These are phyloP conservation scores for Cynaeus angustus DNA, from an alignment of 2,888 invertebrate species.

Conservation along the genomic window DNA sequence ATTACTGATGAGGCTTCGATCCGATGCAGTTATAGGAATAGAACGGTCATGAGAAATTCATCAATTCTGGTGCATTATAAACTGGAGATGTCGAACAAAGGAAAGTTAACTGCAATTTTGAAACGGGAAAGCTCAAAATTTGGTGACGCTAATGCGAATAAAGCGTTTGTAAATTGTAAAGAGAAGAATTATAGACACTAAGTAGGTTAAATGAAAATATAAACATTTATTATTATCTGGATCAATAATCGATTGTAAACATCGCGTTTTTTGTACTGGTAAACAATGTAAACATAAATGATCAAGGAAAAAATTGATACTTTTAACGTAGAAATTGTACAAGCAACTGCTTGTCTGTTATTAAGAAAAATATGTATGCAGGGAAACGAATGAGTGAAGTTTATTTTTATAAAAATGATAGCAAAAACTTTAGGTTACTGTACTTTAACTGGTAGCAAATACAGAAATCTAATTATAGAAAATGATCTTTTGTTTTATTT, in stretches of 20 bases:
- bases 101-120: not conserved
- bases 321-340: no score
- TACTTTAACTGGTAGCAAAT: no score
- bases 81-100: not conserved
- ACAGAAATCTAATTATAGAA: no score
- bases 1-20: conserved; percentile 22
- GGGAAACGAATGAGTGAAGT: no score
- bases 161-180: not conserved
- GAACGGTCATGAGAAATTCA: not conserved
- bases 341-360: no score
- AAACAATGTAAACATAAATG: no score
- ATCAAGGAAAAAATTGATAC: no score
- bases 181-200: not conserved
- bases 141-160: not conserved
- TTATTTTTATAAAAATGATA: no score
- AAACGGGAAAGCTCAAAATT: not conserved
- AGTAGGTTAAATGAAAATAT: conserved; percentile 1
- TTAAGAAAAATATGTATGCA: no score
- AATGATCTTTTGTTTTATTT: no score
- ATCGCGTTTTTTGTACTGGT: not conserved
- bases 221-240: not conserved
- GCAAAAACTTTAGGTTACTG: no score
- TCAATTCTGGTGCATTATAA: conserved; percentile 6
- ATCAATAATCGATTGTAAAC: not conserved
- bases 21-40: conserved; percentile 10